Percentiles rank a stretch among this genome's conserved stretches.
Evolutionary conservation across 2,113 vertebrate genomes (phyloP).

Genomic region (Nesogale talazaci): DNA sequence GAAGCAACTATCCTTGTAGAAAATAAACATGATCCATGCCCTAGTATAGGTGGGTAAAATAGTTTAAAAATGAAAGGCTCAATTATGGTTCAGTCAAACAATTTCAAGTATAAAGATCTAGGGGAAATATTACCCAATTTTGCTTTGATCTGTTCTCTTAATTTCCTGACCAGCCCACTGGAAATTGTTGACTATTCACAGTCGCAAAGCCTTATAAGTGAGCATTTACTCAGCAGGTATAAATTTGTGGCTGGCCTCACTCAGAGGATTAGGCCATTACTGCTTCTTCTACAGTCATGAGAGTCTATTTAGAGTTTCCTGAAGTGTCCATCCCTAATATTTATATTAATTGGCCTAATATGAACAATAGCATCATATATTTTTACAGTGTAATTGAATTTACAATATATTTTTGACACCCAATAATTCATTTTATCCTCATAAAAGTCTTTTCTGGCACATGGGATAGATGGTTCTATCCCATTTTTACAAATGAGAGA

Average conservation of each 20-base stretch:
- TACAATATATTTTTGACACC: neutral
- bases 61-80: slow-evolving; percentile 53
- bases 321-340: neutral
- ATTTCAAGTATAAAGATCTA: slow-evolving; percentile 51
- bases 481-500: slow-evolving; percentile 24
- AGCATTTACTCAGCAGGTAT: slow-evolving; percentile 44
- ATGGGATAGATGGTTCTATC: neutral
- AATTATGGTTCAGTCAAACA: slow-evolving; percentile 16
- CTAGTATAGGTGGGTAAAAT: slow-evolving; percentile 48
- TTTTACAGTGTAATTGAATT: neutral
- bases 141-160: slow-evolving; percentile 65
- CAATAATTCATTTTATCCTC: slow-evolving; percentile 45
- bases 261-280: neutral
- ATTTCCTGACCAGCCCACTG: slow-evolving; percentile 50
- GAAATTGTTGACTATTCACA: slow-evolving; percentile 45
- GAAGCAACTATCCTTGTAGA: slow-evolving; percentile 56
- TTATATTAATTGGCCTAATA: neutral
- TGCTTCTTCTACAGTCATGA: neutral
- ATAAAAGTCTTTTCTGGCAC: neutral
- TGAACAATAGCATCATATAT: slow-evolving; percentile 10
- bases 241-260: slow-evolving; percentile 22
- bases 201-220: neutral
- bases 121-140: slow-evolving; percentile 52
- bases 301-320: neutral
- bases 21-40: slow-evolving; percentile 65